These are phyloP conservation scores for Shinisaurus crocodilurus DNA, from an alignment of 2,113 vertebrate species.

Conservation along the genomic window DNA sequence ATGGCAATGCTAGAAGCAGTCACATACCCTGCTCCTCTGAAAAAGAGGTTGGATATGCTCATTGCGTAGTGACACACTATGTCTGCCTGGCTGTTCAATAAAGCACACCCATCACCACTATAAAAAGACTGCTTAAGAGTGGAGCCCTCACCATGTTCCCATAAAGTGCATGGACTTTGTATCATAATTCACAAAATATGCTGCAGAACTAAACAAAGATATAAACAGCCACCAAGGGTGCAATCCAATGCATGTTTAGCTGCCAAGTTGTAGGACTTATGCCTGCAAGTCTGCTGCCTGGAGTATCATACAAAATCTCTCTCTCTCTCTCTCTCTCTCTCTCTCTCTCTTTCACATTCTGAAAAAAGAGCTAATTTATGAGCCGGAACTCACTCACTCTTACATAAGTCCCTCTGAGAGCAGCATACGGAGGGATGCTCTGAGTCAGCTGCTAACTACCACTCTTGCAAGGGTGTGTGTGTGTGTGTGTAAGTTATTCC, in stretches of 20 bases:
- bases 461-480: background rate
- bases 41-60: background rate
- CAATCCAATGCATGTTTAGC: too few species aligned
- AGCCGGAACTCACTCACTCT: background rate
- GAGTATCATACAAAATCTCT: background rate
- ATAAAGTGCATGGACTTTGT: constrained; percentile 8
- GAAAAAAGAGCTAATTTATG: background rate
- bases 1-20: background rate
- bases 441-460: constrained; percentile 12
- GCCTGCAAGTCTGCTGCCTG: too few species aligned
- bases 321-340: background rate
- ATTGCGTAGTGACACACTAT: background rate
- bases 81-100: background rate
- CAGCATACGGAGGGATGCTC: background rate
- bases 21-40: background rate
- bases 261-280: too few species aligned
- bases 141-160: background rate
- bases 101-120: background rate
- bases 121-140: constrained; percentile 30
- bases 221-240: background rate
- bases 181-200: background rate
- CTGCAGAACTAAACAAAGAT: background rate
- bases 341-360: background rate
- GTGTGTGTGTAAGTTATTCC: constrained; percentile 24
- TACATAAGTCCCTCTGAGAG: background rate